phyloP scores from a whole-genome alignment of 2,113 vertebrate species.

The Microcebus ravelobensis region DNA sequence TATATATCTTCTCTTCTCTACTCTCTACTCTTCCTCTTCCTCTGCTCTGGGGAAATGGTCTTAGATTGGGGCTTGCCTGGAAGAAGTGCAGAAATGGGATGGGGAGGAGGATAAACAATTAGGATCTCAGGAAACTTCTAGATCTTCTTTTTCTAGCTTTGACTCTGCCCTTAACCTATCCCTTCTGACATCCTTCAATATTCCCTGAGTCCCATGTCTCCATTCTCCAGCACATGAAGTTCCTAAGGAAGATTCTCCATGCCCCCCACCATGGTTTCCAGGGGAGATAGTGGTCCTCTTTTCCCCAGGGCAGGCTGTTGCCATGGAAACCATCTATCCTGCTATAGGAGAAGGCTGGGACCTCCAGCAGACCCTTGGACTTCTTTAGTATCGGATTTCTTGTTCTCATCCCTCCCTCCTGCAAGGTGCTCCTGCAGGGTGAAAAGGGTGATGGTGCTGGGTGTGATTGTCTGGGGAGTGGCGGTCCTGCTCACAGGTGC shows the following conservation, averaged over 20 bases:
- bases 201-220: background rate
- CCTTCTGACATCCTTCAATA: background rate
- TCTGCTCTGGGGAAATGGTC: background rate
- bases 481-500: constrained; percentile 16
- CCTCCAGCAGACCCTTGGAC: background rate
- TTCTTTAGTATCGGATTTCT: constrained; percentile 2
- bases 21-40: background rate
- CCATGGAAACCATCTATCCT: constrained; percentile 1
- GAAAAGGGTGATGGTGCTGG: background rate
- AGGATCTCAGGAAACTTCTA: constrained; percentile 10
- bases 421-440: background rate
- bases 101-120: background rate
- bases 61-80: background rate
- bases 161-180: background rate
- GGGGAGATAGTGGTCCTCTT: background rate
- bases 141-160: background rate
- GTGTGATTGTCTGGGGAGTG: background rate
- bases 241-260: background rate
- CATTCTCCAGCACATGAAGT: background rate
- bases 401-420: background rate
- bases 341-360: background rate
- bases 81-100: background rate
- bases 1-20: constrained; percentile 51
- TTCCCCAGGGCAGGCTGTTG: background rate
- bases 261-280: background rate